Evolutionary conservation across 2,113 vertebrate genomes (phyloP), one percentile per base, ranked within the genome.

Genomic region (Morone saxatilis): DNA sequence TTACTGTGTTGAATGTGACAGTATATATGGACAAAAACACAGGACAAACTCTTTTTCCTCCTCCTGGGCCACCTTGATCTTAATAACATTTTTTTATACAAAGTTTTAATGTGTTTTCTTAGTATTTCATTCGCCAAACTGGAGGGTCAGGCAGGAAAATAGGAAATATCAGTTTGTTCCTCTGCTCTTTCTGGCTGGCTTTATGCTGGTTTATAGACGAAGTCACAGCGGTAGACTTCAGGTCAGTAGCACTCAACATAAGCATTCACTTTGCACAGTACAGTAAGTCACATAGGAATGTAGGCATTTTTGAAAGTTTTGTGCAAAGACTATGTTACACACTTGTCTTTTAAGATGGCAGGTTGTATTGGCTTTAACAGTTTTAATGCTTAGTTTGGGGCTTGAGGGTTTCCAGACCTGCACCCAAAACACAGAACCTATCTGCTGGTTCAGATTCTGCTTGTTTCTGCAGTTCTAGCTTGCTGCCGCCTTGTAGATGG

Each of bases 361-460:
- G 43, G 43, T 1, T 72, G 19, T 62, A 36, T 66, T 63, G 16
- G 6, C 11, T 67, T 43, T 2, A 82, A 45, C 14, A 19, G 7
- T 56, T 47, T 38, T 59, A 60, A 65, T 63, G 36, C 22, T 40
- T 51, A 47, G 7, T 47, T 63, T 17, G 10, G 16, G 12, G 41
- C 50, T 60, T 17, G 51, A 78, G 13, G 25, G 7, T 38, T 47
- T 71, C 7, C 48, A 77, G 71, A 56, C 48, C 57, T 14, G 61
- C 5, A 54, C 25, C 47, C 43, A 65, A 69, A 70, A 48, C 11
- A 66, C 51, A 54, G 48, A 54, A 66, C 7, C 0, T 57, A 88
- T 94, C 94, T 94, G 93, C 94, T 90, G 94, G 93, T 91, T 92
- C 94, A 92, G 94, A 93, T 91, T 82, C 60, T 60, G 70, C 62